Evolutionary conservation across 2,797 vertebrate genomes (phyloP), one percentile per base, ranked within the genome.

Genomic region (Falco novaeseelandiae): DNA sequence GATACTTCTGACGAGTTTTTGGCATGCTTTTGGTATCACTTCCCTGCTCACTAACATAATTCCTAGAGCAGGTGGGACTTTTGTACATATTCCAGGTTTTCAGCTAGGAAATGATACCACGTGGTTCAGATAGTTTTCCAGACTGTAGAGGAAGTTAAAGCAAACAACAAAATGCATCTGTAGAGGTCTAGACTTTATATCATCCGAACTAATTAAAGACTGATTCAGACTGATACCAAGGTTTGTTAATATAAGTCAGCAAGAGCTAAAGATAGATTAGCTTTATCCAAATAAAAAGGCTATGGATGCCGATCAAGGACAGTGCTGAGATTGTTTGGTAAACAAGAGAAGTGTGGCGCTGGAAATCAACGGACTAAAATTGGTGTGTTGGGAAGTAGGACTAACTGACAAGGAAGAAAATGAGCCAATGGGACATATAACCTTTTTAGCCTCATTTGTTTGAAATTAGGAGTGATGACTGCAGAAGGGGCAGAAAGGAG

Each of bases 341-440:
- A 92, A 71, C 12, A 86, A 65, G 17, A 72, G 25, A 77, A 81
- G 3, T 22, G 17, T 29, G 55, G 52, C 63, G 30, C 11, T 83
- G 34, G 44, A 78, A 93, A 83, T 78, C 63, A 71, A 21, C 52
- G 57, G 22, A 34, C 59, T 72, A 38, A 76, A 58, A 71, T 27
- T 32, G 17, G 16, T 42, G 5, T n/a, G 3, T 26, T 71, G 59
- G 25, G 34, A 83, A 62, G 34, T 12, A 76, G 29, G 32, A 19
- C 32, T 59, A 65, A 85, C 27, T 63, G 44, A 55, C 6, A 69
- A 51, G 72, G 30, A 58, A 34, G 23, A 81, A 77, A 44, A 58
- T 22, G 10, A 89, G 16, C 14, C 38, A 72, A 9, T 26, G 18
- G 12, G 3, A 61, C 0, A 0, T n/a, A 44, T 1, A 63, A 19